Percentiles rank a stretch among this genome's conserved stretches.
These are phyloP conservation scores for Pocota personata DNA, from an alignment of 2,888 invertebrate genomes.

Conservation along the genomic window DNA sequence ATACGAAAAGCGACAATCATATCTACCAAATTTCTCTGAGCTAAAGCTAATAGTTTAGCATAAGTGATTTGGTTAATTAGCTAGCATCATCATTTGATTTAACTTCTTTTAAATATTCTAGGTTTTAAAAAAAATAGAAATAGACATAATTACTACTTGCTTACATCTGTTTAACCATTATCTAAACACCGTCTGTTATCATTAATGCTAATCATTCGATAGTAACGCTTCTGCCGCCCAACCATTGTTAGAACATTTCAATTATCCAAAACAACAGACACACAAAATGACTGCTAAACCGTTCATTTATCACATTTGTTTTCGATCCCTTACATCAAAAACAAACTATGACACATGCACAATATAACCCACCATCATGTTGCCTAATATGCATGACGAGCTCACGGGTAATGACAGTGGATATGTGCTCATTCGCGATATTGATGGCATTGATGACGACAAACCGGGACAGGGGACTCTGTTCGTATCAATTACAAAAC, in stretches of 20 bases:
- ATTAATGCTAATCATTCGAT: conserved; percentile 44
- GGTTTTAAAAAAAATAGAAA: background rate
- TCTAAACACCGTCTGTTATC: conserved; percentile 33
- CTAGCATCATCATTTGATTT: no score
- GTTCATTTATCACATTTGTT: conserved; percentile 70
- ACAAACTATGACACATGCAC: conserved; percentile 60
- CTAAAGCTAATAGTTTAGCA: no score
- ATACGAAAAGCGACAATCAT: no score
- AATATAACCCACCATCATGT: conserved; percentile 52
- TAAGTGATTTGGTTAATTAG: no score
- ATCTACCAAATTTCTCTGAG: no score
- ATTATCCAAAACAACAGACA: conserved; percentile 65
- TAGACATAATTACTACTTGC: background rate
- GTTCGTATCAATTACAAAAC: conserved; percentile 56
- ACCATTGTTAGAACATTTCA: conserved; percentile 63
- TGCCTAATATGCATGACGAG: conserved; percentile 70
- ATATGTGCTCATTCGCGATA: conserved; percentile 60
- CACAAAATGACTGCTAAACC: conserved; percentile 61
- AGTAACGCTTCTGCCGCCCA: conserved; percentile 54
- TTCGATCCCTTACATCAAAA: conserved; percentile 44
- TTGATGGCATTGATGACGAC: conserved; percentile 65
- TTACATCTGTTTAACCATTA: background rate
- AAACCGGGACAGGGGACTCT: background rate
- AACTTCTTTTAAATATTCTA: no score
- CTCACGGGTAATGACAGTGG: conserved; percentile 61